Evolutionary conservation across 2,797 vertebrate species (phyloP).

Genomic region (Enteromius thamalakanensis): DNA sequence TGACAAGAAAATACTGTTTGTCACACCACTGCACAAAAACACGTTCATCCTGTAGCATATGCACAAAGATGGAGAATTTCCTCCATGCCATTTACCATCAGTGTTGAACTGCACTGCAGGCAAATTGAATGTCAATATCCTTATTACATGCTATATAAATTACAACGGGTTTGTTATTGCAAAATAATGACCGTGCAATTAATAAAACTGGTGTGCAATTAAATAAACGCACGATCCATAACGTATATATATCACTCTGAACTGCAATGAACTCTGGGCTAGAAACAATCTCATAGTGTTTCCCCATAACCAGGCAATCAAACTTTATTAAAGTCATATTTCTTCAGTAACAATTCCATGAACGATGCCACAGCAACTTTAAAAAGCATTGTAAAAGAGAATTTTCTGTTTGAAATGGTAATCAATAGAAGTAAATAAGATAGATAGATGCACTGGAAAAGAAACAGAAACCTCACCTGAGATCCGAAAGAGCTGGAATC

Average conservation of each 20-base stretch:
- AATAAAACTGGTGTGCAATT: slow-evolving; percentile 33
- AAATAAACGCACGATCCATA: slow-evolving; percentile 24
- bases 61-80: slow-evolving; percentile 1
- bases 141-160: slow-evolving; percentile 34
- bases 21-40: slow-evolving; percentile 20
- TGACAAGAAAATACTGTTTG: neutral
- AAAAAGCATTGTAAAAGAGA: neutral
- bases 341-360: neutral
- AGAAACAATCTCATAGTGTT: slow-evolving; percentile 14
- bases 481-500: slow-evolving; percentile 85
- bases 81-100: neutral
- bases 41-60: neutral
- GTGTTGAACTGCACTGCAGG: slow-evolving; percentile 20
- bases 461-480: slow-evolving; percentile 82
- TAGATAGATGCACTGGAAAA: neutral
- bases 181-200: slow-evolving; percentile 29
- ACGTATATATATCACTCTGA: neutral
- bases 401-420: neutral
- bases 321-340: slow-evolving; percentile 21
- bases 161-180: slow-evolving; percentile 27
- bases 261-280: neutral
- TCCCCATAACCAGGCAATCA: neutral
- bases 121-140: slow-evolving; percentile 15
- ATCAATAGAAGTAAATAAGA: slow-evolving; percentile 7
- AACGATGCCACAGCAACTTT: neutral